Evolutionary conservation across 2,113 vertebrate species (phyloP), one percentile per base, ranked within the genome.

Genomic region (Harpagus bidentatus): DNA sequence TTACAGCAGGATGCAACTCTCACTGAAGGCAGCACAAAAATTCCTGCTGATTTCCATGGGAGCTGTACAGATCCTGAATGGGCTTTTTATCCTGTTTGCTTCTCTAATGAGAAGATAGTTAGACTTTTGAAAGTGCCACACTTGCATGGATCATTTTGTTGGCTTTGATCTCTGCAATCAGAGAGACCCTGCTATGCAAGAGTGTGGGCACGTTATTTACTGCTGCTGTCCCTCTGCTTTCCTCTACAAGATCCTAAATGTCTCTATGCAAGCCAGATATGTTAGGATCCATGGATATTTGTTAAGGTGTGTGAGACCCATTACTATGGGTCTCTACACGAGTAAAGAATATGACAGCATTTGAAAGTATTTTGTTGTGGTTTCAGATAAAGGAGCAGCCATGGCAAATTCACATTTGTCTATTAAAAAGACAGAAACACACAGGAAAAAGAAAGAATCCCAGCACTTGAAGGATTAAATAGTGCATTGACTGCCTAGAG

Each of bases 401-500:
- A 0, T 73, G 58, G 45, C 38, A 83, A 91, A 94, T 73, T n/a
- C 81, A 36, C 29, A 10, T 67, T 91, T 70, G 38, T 50, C 78
- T 82, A 11, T 90, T 93, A 76, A 93, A 82, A 89, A 74, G 23
- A 22, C 7, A 42, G 55, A 79, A 70, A 58, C 9, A 62, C 9
- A 16, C 1, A 50, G 11, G 43, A 61, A 73, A 82, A 69, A 58
- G 6, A 61, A 61, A 76, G 50, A 77, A n/a, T 50, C 58, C 15
- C 28, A 62, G 11, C 14, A 31, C n/a, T 77, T 59, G 62, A 79
- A 82, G 84, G 84, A 91, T 95, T 87, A 92, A 95, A 76, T 50
- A 66, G 58, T 69, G 43, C 77, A 45, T 61, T 61, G 66, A n/a
- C 47, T 88, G 83, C 81, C 77, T 91, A 40, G 22, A 90, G 82